Percentiles rank a stretch among this genome's conserved stretches.
These are phyloP conservation scores for Chelon auratus DNA, from an alignment of 2,797 vertebrate species.

Conservation along the genomic window DNA sequence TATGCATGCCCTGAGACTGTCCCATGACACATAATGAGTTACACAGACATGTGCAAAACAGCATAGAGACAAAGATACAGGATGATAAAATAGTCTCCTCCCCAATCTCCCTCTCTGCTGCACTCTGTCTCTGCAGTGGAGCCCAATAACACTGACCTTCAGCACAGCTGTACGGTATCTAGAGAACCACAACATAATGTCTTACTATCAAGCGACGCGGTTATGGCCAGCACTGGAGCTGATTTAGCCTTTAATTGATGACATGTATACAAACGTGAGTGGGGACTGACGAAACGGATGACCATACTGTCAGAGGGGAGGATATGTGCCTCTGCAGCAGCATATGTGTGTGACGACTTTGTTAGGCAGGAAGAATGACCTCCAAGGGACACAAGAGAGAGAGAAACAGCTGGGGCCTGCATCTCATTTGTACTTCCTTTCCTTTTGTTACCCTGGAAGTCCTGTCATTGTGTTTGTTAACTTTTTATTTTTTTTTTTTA, in stretches of 20 bases:
- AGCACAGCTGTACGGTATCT: conserved; percentile 64
- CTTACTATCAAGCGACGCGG: conserved; percentile 19
- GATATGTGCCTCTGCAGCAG: conserved; percentile 37
- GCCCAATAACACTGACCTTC: conserved; percentile 35
- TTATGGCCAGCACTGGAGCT: conserved; percentile 18
- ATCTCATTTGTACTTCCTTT: conserved; percentile 49
- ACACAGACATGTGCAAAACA: conserved; percentile 41
- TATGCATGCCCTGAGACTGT: conserved; percentile 25
- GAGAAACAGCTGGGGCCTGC: conserved; percentile 56
- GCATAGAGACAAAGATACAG: conserved; percentile 19
- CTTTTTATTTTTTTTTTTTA: conserved; percentile 4
- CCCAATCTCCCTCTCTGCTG: not conserved
- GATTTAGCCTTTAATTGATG: conserved; percentile 45
- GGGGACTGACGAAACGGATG: conserved; percentile 37
- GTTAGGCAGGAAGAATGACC: conserved; percentile 68
- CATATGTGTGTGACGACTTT: conserved; percentile 53
- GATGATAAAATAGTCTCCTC: conserved; percentile 1
- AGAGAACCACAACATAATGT: conserved; percentile 30
- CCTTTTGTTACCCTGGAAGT: conserved; percentile 58
- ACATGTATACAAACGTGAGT: conserved; percentile 28
- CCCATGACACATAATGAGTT: conserved; percentile 46
- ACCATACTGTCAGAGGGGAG: conserved; percentile 9
- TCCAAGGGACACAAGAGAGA: conserved; percentile 54
- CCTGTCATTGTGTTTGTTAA: conserved; percentile 68
- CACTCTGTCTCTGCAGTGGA: conserved; percentile 5